phyloP scores from a whole-genome alignment of 1,140 invertebrate species.

The Drosophila sucinea region DNA sequence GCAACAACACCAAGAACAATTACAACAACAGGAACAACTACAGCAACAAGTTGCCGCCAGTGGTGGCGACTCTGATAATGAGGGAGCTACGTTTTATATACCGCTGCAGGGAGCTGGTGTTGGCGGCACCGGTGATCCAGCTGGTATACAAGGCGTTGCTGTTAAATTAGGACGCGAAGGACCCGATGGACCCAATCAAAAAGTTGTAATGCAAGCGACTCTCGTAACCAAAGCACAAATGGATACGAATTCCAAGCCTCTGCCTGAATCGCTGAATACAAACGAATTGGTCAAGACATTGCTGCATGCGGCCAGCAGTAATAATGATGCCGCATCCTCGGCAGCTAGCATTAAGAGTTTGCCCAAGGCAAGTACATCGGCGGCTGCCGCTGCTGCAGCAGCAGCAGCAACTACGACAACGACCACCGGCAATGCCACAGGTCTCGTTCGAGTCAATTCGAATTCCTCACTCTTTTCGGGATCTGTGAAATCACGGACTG shows the following conservation, averaged over 20 bases:
- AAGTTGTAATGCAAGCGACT: conserved; percentile 87
- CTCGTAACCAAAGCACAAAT: conserved; percentile 87
- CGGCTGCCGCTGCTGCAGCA: conserved; percentile 36
- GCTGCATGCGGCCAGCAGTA: conserved; percentile 61
- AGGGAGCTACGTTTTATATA: conserved; percentile 88
- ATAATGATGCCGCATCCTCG: conserved; percentile 32
- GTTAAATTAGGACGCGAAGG: conserved; percentile 88
- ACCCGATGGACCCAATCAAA: conserved; percentile 86
- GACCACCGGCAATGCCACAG: background rate
- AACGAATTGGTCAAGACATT: conserved; percentile 79
- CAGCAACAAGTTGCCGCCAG: conserved; percentile 10
- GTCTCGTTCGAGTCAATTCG: conserved; percentile 72
- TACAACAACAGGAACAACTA: background rate
- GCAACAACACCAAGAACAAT: conserved; percentile 16
- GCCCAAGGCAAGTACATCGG: conserved; percentile 83
- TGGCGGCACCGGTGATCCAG: conserved; percentile 78
- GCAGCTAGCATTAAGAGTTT: conserved; percentile 83
- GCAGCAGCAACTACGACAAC: conserved; percentile 28
- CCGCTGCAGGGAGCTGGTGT: conserved; percentile 86
- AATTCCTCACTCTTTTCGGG: conserved; percentile 77
- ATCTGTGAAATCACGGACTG: conserved; percentile 73
- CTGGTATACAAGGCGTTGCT: conserved; percentile 87
- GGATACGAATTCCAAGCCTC: conserved; percentile 82
- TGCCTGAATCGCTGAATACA: conserved; percentile 69
- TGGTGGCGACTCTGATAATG: conserved; percentile 72